These are phyloP conservation scores for Corydoras sp. DNA, from an alignment of 2,113 vertebrate genomes.

Conservation along the genomic window DNA sequence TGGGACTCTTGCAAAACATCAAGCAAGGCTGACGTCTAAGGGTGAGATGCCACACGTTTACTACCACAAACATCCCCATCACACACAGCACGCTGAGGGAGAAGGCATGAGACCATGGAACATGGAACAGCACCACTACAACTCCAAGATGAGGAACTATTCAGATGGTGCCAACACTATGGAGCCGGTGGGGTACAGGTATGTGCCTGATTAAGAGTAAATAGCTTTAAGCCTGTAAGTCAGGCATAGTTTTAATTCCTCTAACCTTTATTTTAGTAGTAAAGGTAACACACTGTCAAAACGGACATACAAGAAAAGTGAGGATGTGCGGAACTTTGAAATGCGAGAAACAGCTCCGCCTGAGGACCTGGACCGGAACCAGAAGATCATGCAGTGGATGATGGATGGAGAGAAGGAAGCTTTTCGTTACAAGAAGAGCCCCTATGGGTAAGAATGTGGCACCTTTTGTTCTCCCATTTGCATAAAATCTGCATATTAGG, in stretches of 20 bases:
- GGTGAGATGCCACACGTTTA: slow-evolving; percentile 68
- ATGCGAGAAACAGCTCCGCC: slow-evolving; percentile 54
- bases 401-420: slow-evolving; percentile 85
- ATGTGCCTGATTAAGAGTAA: neutral
- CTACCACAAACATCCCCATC: slow-evolving; percentile 84
- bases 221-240: too few relatives aligned
- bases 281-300: slow-evolving; percentile 69
- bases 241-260: too few relatives aligned
- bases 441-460: slow-evolving; percentile 68
- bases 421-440: slow-evolving; percentile 71
- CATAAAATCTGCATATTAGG: too few relatives aligned
- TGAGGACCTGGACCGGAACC: slow-evolving; percentile 77
- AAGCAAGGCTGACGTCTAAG: slow-evolving; percentile 68
- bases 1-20: slow-evolving; percentile 71
- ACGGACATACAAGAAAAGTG: slow-evolving; percentile 70
- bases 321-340: slow-evolving; percentile 59
- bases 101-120: slow-evolving; percentile 74
- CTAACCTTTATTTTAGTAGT: slow-evolving; percentile 56
- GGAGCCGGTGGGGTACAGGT: slow-evolving; percentile 72
- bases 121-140: slow-evolving; percentile 70
- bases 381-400: slow-evolving; percentile 87
- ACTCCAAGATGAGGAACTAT: slow-evolving; percentile 73
- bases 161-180: slow-evolving; percentile 58
- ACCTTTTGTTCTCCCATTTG: neutral
- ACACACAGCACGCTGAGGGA: slow-evolving; percentile 67